phyloP scores from a whole-genome alignment of 2,113 vertebrate species.

The Fregata magnificens region DNA sequence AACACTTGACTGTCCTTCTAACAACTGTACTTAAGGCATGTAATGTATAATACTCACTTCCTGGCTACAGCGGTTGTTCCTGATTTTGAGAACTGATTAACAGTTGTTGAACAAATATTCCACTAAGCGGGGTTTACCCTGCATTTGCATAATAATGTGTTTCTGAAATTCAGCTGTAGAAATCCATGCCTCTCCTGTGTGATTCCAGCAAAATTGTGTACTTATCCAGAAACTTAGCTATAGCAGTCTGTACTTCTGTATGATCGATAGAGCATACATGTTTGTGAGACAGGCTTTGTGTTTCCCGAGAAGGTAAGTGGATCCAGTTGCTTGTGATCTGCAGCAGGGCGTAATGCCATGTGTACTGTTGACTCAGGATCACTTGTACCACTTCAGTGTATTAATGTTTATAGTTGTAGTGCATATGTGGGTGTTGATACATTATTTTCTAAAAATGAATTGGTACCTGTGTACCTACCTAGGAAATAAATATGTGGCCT shows the following conservation, averaged over 20 bases:
- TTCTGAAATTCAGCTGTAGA: not conserved
- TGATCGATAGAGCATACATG: not conserved
- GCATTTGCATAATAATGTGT: not conserved
- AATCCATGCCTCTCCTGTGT: not conserved
- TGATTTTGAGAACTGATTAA: not conserved
- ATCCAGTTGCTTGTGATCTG: not conserved
- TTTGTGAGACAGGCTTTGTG: not conserved
- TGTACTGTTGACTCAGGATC: not conserved
- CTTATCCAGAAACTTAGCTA: not conserved
- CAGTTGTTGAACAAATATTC: not conserved
- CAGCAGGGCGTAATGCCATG: not conserved
- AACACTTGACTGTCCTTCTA: not conserved
- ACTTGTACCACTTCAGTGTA: not conserved
- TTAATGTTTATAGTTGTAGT: not conserved
- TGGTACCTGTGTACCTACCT: not conserved
- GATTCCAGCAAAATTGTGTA: not conserved
- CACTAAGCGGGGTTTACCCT: not conserved
- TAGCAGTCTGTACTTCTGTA: not conserved
- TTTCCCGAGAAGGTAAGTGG: not conserved
- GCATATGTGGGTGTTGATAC: not conserved
- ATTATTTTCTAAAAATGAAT: not conserved
- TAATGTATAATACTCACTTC: not conserved
- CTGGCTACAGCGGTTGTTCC: not conserved
- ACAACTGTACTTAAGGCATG: not conserved
- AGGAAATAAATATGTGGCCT: not conserved